A percentile compares a stretch with the other conserved stretches of the same genome.
Conservation (phyloP, 1,140 invertebrate genomes). For the Drosophila asahinai region DNA sequence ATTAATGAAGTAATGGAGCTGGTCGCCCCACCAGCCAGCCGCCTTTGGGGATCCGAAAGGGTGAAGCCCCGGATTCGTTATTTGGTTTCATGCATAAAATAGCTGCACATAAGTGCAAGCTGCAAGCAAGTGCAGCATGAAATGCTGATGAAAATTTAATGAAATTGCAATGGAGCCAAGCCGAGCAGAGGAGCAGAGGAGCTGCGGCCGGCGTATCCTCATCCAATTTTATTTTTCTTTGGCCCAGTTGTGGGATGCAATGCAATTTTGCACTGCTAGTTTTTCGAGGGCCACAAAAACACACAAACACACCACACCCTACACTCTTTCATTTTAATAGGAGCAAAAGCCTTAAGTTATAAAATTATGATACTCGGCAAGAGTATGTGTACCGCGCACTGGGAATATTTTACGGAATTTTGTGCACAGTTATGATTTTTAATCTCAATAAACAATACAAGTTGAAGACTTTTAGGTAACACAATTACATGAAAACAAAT, state of each 20-base stretch:
- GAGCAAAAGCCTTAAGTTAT: constrained; percentile 73
- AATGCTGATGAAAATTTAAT: constrained; percentile 69
- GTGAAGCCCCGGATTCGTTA: constrained; percentile 64
- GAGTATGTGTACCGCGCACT: constrained; percentile 28
- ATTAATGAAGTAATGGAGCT: constrained; percentile 74
- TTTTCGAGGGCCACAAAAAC: constrained; percentile 63
- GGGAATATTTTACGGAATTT: not conserved
- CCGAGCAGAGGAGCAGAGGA: constrained; percentile 9
- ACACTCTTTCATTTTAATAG: constrained; percentile 59
- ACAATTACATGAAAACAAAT: no score
- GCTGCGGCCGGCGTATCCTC: constrained; percentile 11
- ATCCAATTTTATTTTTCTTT: constrained; percentile 17
- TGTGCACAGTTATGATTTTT: not conserved
- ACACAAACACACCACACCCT: constrained; percentile 23
- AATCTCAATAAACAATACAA: not conserved
- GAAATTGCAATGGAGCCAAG: constrained; percentile 52
- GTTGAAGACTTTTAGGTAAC: not conserved
- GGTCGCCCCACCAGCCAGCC: not conserved
- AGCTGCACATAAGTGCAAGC: constrained; percentile 71
- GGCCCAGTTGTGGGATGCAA: constrained; percentile 58
- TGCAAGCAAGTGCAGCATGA: constrained; percentile 52
- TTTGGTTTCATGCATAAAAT: constrained; percentile 83
- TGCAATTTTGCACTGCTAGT: constrained; percentile 72
- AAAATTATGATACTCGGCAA: constrained; percentile 63
- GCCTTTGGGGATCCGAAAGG: constrained; percentile 5